Conservation (phyloP, 2,113 vertebrate species). For the Hassar affinis region DNA sequence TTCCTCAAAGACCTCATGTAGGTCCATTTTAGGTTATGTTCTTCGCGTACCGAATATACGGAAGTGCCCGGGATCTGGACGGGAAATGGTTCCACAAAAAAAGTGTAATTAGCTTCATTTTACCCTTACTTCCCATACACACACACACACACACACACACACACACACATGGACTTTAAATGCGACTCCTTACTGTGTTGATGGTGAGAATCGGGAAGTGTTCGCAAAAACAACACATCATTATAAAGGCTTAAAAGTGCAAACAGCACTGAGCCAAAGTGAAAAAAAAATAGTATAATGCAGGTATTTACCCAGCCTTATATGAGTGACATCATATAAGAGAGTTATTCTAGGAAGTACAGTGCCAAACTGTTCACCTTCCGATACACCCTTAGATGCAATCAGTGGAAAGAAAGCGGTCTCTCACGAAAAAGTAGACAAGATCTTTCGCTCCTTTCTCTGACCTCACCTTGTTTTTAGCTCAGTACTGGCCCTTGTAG, state of each 20-base stretch:
- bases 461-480: slow-evolving; percentile 35
- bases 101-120: slow-evolving; percentile 14
- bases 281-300: slow-evolving; percentile 59
- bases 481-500: not conserved
- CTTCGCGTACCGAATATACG: not conserved
- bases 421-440: slow-evolving; percentile 35
- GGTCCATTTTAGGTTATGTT: slow-evolving; percentile 14
- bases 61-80: slow-evolving; percentile 28
- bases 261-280: slow-evolving; percentile 62
- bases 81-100: not conserved
- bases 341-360: slow-evolving; percentile 66
- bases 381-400: slow-evolving; percentile 51
- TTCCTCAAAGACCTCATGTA: not conserved
- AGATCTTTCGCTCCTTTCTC: slow-evolving; percentile 41
- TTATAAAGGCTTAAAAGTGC: slow-evolving; percentile 72
- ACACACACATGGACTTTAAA: slow-evolving; percentile 49
- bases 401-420: slow-evolving; percentile 48
- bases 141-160: slow-evolving; percentile 3
- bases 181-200: slow-evolving; percentile 65
- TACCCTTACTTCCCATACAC: slow-evolving; percentile 32
- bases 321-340: slow-evolving; percentile 58
- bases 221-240: slow-evolving; percentile 76
- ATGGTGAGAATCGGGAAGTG: slow-evolving; percentile 73
- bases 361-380: slow-evolving; percentile 64
- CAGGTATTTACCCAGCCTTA: slow-evolving; percentile 70